Evolutionary conservation across 2,888 invertebrate species (phyloP).

Genomic region (Colostygia pectinataria): DNA sequence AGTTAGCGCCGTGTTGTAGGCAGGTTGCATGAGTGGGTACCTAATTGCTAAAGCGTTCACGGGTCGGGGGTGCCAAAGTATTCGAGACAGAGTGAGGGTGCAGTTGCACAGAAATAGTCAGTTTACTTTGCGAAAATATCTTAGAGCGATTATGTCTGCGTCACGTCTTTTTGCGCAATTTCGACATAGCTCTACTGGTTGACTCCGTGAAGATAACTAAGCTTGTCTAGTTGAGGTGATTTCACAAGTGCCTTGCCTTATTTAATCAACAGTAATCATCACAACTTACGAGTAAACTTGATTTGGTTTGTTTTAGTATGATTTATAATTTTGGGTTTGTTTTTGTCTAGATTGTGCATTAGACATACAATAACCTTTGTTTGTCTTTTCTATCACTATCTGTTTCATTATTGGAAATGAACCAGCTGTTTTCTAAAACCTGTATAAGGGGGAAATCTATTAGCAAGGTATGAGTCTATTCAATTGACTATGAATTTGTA

Average conservation of each 20-base stretch:
- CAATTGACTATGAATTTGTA: conserved; percentile 13
- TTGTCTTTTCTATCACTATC: neutral
- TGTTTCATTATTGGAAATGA: neutral
- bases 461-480: conserved; percentile 18
- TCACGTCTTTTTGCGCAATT: no score
- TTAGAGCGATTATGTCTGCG: no score
- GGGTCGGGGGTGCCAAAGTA: conserved; percentile 25
- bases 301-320: no score
- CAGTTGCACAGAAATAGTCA: neutral
- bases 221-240: no score
- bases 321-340: no score
- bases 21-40: conserved; percentile 28
- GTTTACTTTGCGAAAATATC: conserved; percentile 2
- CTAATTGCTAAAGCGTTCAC: conserved; percentile 30
- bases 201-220: no score
- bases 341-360: no score
- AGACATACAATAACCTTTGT: no score
- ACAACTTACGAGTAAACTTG: no score
- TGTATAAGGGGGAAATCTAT: conserved; percentile 8
- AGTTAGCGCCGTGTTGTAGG: conserved; percentile 17
- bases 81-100: conserved; percentile 19
- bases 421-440: neutral
- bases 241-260: no score
- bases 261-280: no score
- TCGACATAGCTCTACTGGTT: no score